Base-by-base conservation (phyloP, 2,797 vertebrate genomes). In the Sphenodon punctatus region DNA sequence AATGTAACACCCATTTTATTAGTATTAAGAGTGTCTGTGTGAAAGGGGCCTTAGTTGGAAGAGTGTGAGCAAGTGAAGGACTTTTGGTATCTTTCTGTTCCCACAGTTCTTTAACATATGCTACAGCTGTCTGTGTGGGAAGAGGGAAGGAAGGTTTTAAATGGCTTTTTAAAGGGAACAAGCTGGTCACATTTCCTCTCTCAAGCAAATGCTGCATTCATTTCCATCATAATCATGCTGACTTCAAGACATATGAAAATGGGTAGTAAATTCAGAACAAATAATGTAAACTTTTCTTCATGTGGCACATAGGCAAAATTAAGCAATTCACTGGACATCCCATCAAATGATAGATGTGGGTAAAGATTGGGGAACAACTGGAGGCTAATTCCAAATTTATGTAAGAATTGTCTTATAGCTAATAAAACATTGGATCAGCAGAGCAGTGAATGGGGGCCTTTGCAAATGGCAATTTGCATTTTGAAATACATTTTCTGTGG, bases 361-460 rank as follows among this genome's bases (percentile, higher is more conserved):
- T 16, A 70, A 87, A 88, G 49, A 30, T 79, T n/a, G 59, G 65
- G 48, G 88, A 88, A 92, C 83, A 73, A 86, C 63, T 75, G 67
- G 55, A 63, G 90, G 83, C 74, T 56, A 48, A 86, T 61, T 90
- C 74, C 66, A 56, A 72, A 74, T 80, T 83, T 85, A 79, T 27
- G 32, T n/a, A n/a, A n/a, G n/a, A n/a, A n/a, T n/a, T n/a, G n/a
- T n/a, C n/a, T n/a, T n/a, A n/a, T n/a, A n/a, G n/a, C n/a, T n/a
- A n/a, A n/a, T n/a, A n/a, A n/a, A 81, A 91, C 88, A 78, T 73
- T 53, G 55, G 7, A 85, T 34, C 67, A 86, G 79, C 66, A 42
- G 81, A 46, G 45, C 60, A 27, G 56, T 85, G 86, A 86, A 85
- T 91, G 46, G 78, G 45, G 32, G 17, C n/a, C 38, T 86, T 89